A percentile compares a stretch with the other conserved stretches of the same genome.
Conservation (phyloP, 2,888 invertebrate species). For the Diloba caeruleocephala region DNA sequence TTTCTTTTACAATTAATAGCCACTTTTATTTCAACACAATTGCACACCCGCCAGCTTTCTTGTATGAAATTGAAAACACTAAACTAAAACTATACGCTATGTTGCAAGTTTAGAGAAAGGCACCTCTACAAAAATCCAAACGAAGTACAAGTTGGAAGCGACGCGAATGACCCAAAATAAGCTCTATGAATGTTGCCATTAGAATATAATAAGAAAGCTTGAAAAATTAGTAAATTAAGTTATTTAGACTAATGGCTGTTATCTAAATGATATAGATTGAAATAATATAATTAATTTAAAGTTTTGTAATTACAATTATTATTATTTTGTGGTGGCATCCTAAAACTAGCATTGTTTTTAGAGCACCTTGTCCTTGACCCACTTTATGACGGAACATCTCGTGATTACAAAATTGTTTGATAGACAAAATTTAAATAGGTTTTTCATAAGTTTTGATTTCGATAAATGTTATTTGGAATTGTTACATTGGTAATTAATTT, state of each 20-base stretch:
- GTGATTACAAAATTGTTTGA: conserved; percentile 56
- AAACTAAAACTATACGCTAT: conserved; percentile 86
- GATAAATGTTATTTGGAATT: not conserved
- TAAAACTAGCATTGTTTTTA: conserved; percentile 35
- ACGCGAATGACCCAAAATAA: conserved; percentile 89
- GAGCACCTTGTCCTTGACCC: conserved; percentile 76
- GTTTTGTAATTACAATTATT: not conserved
- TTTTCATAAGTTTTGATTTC: not conserved
- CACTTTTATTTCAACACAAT: conserved; percentile 76
- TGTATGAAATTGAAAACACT: conserved; percentile 84
- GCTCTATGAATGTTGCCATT: conserved; percentile 85
- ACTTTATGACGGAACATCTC: conserved; percentile 65
- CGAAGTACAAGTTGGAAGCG: conserved; percentile 87
- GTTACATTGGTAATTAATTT: no score
- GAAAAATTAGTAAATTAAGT: conserved; percentile 41
- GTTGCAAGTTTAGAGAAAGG: conserved; percentile 89
- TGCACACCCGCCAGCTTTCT: conserved; percentile 89
- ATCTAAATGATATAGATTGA: conserved; percentile 2
- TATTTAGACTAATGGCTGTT: conserved; percentile 1
- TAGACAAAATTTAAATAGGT: not conserved
- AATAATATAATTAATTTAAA: conserved; percentile 1
- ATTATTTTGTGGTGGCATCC: conserved; percentile 20
- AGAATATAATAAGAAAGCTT: conserved; percentile 76
- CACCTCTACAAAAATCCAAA: conserved; percentile 86
- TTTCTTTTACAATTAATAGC: conserved; percentile 68